phyloP scores from a whole-genome alignment of 2,113 vertebrate genomes.

The Progne subis region DNA sequence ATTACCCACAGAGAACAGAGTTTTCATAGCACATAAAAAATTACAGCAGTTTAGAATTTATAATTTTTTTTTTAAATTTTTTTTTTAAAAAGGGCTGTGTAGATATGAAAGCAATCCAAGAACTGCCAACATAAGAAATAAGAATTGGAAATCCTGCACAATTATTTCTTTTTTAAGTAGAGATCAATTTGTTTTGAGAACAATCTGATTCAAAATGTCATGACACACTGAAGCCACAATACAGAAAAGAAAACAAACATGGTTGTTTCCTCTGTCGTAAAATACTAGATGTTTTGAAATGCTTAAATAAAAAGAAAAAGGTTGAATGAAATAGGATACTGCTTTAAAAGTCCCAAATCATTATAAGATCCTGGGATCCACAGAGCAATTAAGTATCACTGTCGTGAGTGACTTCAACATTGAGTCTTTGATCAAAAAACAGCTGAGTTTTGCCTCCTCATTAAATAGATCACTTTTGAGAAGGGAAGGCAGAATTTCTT shows the following conservation, averaged over 20 bases:
- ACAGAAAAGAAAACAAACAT: rapidly evolving
- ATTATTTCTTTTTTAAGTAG: not conserved
- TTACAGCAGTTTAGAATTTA: not conserved
- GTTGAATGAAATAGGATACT: not conserved
- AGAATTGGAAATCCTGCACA: not conserved
- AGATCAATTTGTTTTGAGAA: not conserved
- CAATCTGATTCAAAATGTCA: not conserved
- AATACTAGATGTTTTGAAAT: not conserved
- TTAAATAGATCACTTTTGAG: not conserved
- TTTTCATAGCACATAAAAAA: not conserved
- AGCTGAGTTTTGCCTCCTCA: not conserved
- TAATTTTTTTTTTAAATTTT: not conserved
- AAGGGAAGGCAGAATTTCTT: not conserved
- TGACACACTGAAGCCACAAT: not conserved
- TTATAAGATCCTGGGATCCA: not conserved
- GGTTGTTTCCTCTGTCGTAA: not conserved
- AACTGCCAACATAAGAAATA: not conserved
- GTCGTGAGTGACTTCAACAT: not conserved
- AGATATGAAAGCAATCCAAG: not conserved
- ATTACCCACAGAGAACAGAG: not conserved
- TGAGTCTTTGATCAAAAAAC: not conserved
- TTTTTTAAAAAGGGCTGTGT: not conserved
- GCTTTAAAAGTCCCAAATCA: not conserved
- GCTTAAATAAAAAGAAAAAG: not conserved
- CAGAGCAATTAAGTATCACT: not conserved